Base-by-base conservation (phyloP, 2,888 invertebrate genomes). In the Orthosia cruda region DNA sequence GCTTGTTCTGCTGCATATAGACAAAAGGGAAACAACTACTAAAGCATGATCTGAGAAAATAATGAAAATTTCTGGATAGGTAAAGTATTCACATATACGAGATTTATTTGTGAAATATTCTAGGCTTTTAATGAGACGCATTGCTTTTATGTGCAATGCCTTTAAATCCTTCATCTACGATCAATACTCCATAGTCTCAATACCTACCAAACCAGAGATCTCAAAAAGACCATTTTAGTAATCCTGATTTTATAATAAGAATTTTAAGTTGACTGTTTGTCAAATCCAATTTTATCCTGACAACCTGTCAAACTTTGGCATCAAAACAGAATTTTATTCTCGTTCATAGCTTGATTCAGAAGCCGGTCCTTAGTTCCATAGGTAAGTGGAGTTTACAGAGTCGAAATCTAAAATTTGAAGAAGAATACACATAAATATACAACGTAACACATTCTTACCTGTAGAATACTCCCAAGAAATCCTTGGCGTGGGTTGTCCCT, bases 401-500 rank as follows among this genome's bases (percentile, higher is more conserved):
- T 9, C 1, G 3, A 3, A 47, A 13, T 7, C 15, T 15, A 26
- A 26, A 26, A 26, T 23, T n/a, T n/a, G n/a, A 18, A n/a, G 0
- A 5, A 3, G 2, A 23, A 9, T 12, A 9, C 12, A 69, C 1
- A 11, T 55, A 0, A 20, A 47, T n/a, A 18, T 32, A 15, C 12
- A 7, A 16, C 12, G 4, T 7, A n/a, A 16, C 4, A 23, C 5
- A 45, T 0, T 2, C 70, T 91, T 95, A 97, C 98, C 98, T 92
- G 97, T 96, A 81, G 98, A 98, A 92, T 98, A 98, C 87, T 98
- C 97, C 98, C 98, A 98, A 77, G 97, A 97, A 88, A 98, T 97
- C 89, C 97, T 96, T 5, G 98, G 98, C 85, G 97, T 97, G 13
- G 98, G 98, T 94, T 98, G 98, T 82, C 98, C 98, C 90, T 98